phyloP scores from a whole-genome alignment of 2,113 vertebrate genomes.

The Psilopsiagon aurifrons region DNA sequence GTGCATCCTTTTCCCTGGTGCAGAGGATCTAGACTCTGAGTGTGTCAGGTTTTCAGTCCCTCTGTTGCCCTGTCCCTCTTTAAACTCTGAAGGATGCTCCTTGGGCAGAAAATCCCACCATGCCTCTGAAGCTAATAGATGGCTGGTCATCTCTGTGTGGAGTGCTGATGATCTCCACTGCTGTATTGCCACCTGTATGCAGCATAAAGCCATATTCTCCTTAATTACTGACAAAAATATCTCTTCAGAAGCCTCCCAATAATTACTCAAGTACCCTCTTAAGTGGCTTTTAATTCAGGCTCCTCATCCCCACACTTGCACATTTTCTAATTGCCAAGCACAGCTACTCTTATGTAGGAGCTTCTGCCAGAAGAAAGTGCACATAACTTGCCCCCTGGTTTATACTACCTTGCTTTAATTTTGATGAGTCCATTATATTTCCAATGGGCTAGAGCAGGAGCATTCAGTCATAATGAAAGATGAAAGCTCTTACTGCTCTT shows the following conservation, averaged over 20 bases:
- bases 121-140: neutral
- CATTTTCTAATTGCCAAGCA: neutral
- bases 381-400: neutral
- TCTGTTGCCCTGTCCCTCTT: neutral
- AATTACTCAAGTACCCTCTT: constrained; percentile 55
- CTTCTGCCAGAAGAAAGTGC: neutral
- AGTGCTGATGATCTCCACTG: neutral
- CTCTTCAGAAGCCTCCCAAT: constrained; percentile 45
- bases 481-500: neutral
- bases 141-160: neutral
- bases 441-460: neutral
- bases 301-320: neutral
- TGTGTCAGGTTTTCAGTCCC: neutral
- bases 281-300: constrained; percentile 63
- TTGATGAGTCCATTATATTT: neutral
- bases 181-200: constrained; percentile 16
- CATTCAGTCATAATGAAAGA: constrained; percentile 28
- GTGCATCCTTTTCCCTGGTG: neutral
- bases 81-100: neutral
- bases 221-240: constrained; percentile 56
- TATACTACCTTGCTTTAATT: neutral
- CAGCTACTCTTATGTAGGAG: neutral
- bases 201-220: constrained; percentile 7
- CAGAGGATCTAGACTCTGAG: neutral
- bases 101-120: neutral